These are phyloP conservation scores for Amphibalanus amphitrite DNA, from an alignment of 1,140 invertebrate species.

Conservation along the genomic window DNA sequence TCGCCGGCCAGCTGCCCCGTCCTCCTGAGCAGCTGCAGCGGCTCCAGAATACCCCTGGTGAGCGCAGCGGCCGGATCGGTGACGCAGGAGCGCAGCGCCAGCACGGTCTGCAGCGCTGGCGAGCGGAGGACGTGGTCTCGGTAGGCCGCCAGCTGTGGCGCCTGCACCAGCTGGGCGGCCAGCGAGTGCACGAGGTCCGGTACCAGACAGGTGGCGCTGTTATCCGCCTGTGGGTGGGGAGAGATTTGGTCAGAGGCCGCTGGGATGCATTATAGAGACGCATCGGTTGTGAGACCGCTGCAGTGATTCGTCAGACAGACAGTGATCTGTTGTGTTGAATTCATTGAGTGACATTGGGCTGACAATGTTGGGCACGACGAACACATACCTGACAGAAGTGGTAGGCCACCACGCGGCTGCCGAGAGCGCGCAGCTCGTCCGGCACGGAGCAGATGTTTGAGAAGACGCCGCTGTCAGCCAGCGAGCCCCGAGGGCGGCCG, in stretches of 20 bases:
- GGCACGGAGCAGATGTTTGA: constrained; percentile 22
- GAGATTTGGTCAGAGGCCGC: too few species aligned
- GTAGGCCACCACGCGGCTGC: constrained; percentile 74
- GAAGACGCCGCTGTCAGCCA: not conserved
- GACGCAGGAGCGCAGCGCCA: constrained; percentile 19
- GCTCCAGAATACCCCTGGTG: constrained; percentile 71
- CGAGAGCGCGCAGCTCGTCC: constrained; percentile 40
- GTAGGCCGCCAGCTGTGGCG: constrained; percentile 68
- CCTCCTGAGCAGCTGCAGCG: constrained; percentile 32
- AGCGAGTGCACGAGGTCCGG: constrained; percentile 87
- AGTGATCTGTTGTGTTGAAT: too few species aligned
- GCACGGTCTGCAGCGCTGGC: constrained; percentile 41
- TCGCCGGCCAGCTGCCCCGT: constrained; percentile 46
- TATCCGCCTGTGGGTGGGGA: constrained; percentile 43
- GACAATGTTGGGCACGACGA: too few species aligned
- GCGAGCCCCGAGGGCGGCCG: too few species aligned
- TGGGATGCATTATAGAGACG: too few species aligned
- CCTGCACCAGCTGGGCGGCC: constrained; percentile 74
- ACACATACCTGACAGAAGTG: constrained; percentile 60
- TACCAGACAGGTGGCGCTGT: constrained; percentile 78
- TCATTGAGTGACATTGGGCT: too few species aligned
- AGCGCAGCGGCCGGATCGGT: constrained; percentile 47
- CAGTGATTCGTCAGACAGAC: too few species aligned
- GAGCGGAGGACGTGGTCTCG: constrained; percentile 68
- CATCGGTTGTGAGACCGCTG: too few species aligned